Conservation (phyloP, 2,113 vertebrate species). For the Puntigrus tetrazona region DNA sequence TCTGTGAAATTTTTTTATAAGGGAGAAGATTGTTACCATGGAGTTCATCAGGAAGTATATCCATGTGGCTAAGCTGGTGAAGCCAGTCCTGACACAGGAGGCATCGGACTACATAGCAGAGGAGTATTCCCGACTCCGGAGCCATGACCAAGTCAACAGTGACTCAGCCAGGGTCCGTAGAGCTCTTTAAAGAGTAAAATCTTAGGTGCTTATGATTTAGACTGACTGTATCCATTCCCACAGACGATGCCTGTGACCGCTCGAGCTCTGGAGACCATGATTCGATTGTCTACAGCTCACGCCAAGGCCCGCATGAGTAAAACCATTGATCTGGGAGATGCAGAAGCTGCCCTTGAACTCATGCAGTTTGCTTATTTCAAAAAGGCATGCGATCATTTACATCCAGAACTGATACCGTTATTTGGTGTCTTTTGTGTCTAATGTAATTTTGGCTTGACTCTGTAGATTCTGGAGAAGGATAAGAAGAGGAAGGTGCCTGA, state of each 20-base stretch:
- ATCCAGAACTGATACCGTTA: neutral
- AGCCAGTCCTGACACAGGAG: slow-evolving; percentile 64
- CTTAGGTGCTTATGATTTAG: neutral
- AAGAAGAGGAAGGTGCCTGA: slow-evolving; percentile 59
- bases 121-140: slow-evolving; percentile 66
- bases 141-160: slow-evolving; percentile 65
- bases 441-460: neutral
- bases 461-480: slow-evolving; percentile 65
- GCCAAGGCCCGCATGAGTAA: slow-evolving; percentile 70
- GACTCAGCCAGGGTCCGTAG: slow-evolving; percentile 61
- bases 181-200: neutral
- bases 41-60: slow-evolving; percentile 71
- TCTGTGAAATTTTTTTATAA: slow-evolving; percentile 29
- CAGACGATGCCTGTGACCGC: slow-evolving; percentile 69
- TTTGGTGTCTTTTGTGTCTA: neutral
- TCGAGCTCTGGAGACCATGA: slow-evolving; percentile 68
- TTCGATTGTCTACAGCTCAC: slow-evolving; percentile 68
- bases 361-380: slow-evolving; percentile 68
- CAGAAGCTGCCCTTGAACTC: slow-evolving; percentile 68
- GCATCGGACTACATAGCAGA: slow-evolving; percentile 66
- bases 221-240: neutral
- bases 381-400: slow-evolving; percentile 49
- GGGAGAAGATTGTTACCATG: slow-evolving; percentile 67
- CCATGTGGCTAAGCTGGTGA: slow-evolving; percentile 67
- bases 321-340: slow-evolving; percentile 64